A percentile compares a stretch with the other conserved stretches of the same genome.
These are phyloP conservation scores for Neolamprologus sp. DNA, from an alignment of 2,113 vertebrate species.

Conservation along the genomic window DNA sequence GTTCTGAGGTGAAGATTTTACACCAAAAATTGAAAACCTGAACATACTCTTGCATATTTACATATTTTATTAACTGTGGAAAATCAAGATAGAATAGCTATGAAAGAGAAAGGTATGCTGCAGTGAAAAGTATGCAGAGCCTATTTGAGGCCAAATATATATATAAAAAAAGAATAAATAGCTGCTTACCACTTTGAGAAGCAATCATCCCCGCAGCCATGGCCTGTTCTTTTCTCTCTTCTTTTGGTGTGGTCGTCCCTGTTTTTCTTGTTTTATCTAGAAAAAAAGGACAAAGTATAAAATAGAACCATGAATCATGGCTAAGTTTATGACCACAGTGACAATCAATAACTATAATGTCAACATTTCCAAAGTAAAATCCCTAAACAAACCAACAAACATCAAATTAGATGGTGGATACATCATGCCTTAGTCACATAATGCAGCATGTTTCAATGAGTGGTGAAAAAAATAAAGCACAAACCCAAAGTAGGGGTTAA, in stretches of 20 bases:
- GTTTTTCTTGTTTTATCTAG: conserved; percentile 40
- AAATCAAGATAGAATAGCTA: not conserved
- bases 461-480: not conserved
- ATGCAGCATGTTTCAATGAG: not conserved
- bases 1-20: not conserved
- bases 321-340: not conserved
- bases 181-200: conserved; percentile 72
- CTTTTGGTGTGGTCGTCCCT: conserved; percentile 5
- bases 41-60: not conserved
- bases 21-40: not conserved
- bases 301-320: not conserved
- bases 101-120: not conserved
- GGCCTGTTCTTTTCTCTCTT: conserved; percentile 24
- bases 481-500: not conserved
- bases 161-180: not conserved
- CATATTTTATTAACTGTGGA: not conserved
- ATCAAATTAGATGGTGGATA: not conserved
- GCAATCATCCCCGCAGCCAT: conserved; percentile 71
- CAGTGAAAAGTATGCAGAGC: not conserved
- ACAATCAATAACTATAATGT: conserved; percentile 12
- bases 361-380: not conserved
- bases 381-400: not conserved
- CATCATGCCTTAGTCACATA: not conserved
- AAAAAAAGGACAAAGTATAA: not conserved
- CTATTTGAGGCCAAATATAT: not conserved